Evolutionary conservation across 2,888 invertebrate genomes (phyloP).

Genomic region (Leptopilina myrica): DNA sequence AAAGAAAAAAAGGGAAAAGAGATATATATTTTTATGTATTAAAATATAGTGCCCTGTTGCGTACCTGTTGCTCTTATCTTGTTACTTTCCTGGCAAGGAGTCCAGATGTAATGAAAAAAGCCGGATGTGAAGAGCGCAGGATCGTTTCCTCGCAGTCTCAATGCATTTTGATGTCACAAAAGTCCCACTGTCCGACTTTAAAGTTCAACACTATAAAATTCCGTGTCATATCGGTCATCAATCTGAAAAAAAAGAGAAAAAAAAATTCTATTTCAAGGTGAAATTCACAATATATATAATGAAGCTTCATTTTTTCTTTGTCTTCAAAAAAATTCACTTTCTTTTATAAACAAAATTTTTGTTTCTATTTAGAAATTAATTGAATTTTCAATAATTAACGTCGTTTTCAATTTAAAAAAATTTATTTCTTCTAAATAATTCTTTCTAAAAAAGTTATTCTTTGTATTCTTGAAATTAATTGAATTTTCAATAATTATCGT

Average conservation of each 20-base stretch:
- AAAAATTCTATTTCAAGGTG: background rate
- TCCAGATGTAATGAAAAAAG: conserved; percentile 39
- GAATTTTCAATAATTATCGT: too few relatives aligned
- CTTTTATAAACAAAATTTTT: too few relatives aligned
- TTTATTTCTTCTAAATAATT: too few relatives aligned
- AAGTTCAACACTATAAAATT: conserved; percentile 20
- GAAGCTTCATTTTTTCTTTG: too few relatives aligned
- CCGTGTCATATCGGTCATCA: background rate
- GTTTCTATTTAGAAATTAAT: too few relatives aligned
- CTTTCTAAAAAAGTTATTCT: too few relatives aligned
- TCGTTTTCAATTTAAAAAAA: too few relatives aligned
- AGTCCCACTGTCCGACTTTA: conserved; percentile 8
- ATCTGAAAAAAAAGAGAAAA: background rate
- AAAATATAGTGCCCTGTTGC: conserved; percentile 35
- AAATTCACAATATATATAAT: too few relatives aligned
- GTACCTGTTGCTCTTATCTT: conserved; percentile 40
- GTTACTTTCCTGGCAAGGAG: conserved; percentile 35
- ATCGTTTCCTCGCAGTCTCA: conserved; percentile 34
- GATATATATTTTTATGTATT: background rate
- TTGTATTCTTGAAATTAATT: too few relatives aligned
- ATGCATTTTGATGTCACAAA: conserved; percentile 27
- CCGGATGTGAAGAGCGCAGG: conserved; percentile 37
- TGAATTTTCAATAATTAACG: too few relatives aligned
- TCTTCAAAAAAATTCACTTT: too few relatives aligned
- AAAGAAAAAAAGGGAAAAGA: too few relatives aligned